A percentile compares a stretch with the other conserved stretches of the same genome.
Evolutionary conservation across 2,113 vertebrate species (phyloP).

Genomic region (Rana temporaria): DNA sequence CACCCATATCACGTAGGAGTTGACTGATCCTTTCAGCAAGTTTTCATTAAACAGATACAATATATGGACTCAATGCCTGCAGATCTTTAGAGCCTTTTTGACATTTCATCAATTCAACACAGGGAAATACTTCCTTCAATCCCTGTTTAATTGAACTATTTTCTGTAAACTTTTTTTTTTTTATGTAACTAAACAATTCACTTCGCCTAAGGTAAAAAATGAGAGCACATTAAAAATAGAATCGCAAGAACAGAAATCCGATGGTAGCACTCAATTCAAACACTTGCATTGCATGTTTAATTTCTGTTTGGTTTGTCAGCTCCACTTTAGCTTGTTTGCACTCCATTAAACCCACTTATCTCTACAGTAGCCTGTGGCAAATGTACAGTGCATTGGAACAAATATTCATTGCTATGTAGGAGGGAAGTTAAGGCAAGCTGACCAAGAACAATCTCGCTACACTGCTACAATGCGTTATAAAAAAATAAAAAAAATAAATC

Average conservation of each 20-base stretch:
- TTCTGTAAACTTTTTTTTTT: not conserved
- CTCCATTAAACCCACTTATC: constrained; percentile 45
- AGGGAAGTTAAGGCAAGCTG: constrained; percentile 30
- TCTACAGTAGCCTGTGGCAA: constrained; percentile 37
- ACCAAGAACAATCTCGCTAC: not conserved
- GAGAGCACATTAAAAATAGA: constrained; percentile 9
- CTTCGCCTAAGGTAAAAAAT: constrained; percentile 23
- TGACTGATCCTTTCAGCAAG: too few relatives aligned
- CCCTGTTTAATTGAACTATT: not conserved
- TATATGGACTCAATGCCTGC: too few relatives aligned
- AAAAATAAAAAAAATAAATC: too few relatives aligned
- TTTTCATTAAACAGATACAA: too few relatives aligned
- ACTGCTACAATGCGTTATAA: not conserved
- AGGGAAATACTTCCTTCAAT: too few relatives aligned
- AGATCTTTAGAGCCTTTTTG: too few relatives aligned
- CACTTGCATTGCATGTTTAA: constrained; percentile 46
- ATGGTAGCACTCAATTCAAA: constrained; percentile 33
- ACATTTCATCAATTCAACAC: too few relatives aligned
- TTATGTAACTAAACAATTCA: constrained; percentile 9
- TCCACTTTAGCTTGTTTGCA: constrained; percentile 42
- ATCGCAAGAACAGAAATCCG: constrained; percentile 4
- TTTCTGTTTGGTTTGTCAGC: constrained; percentile 42
- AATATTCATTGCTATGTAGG: not conserved
- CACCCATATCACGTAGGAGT: too few relatives aligned
- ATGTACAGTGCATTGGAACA: constrained; percentile 25